Conservation (phyloP, 2,113 vertebrate species). For the Phaethon lepturus region DNA sequence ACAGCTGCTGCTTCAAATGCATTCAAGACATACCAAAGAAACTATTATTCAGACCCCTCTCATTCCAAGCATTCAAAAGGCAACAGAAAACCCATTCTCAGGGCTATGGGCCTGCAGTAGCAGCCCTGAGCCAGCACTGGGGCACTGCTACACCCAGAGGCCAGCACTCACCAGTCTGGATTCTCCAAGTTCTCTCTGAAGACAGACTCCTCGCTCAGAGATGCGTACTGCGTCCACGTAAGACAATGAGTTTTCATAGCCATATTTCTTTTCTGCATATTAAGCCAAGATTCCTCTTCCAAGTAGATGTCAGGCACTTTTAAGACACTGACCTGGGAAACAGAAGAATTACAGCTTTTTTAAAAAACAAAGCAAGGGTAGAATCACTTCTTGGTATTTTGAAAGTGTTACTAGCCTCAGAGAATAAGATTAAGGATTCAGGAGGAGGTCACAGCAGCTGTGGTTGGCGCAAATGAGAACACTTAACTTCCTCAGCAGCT, state of each 20-base stretch:
- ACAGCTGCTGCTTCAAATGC: neutral
- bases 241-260: conserved; percentile 60
- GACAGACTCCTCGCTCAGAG: conserved; percentile 71
- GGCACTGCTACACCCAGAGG: neutral
- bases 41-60: neutral
- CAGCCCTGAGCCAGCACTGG: neutral
- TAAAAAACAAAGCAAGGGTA: fast-evolving
- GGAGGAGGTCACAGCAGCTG: neutral
- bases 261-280: conserved; percentile 62
- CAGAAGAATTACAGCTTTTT: neutral
- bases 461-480: neutral
- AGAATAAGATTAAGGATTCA: neutral
- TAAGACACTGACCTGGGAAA: conserved; percentile 68
- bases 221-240: conserved; percentile 43
- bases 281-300: conserved; percentile 77
- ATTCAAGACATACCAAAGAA: neutral
- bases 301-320: conserved; percentile 64
- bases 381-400: neutral
- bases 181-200: conserved; percentile 72
- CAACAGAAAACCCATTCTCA: neutral
- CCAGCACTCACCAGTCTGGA: conserved; percentile 67
- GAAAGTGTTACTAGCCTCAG: neutral
- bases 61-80: neutral
- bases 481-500: neutral
- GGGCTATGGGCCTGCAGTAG: neutral